Evolutionary conservation across 2,113 vertebrate genomes (phyloP), one percentile per base, ranked within the genome.

Genomic region (Sylvietta virens): DNA sequence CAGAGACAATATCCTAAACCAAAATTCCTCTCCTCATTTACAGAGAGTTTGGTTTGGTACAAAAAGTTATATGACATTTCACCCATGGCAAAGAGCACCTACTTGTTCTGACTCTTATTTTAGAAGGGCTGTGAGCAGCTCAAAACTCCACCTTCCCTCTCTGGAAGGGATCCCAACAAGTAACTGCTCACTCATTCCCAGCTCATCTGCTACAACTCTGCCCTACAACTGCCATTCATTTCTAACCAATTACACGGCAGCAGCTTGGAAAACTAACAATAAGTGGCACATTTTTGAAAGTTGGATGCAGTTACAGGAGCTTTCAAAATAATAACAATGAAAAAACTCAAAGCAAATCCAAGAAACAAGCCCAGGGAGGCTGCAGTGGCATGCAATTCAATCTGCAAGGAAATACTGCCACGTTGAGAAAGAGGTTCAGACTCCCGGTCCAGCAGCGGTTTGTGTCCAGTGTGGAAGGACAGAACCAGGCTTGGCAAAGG

Each of bases 81-180:
- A 70, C 3, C 4, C 77, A 26, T 0, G 11, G 27, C 51, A 62
- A 40, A 80, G 71, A 70, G 21, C 79, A 91, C 28, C 9, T 33
- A 8, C 37, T 60, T 22, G 37, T 26, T 44, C 15, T 42, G 82
- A 93, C 95, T 97, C 37, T 95, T 97, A 96, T 86, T 95, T 84
- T 87, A 90, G 71, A 92, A 74, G 64, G 73, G 60, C 72, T 84
- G 28, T 0, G 21, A 81, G 79, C 82, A 48, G 85, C 83, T 84
- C 66, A 4, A n/a, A 83, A 76, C 94, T 93, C 69, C 91, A 61
- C 86, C 79, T 95, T 92, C 86, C 81, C 35, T 1, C 70, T 11
- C 86, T 97, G 95, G 96, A 88, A 94, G 50, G 78, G 87, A 92
- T 95, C 95, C 92, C 86, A 92, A 6, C 28, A 20, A 90, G 64